These are phyloP conservation scores for Odontesthes bonariensis DNA, from an alignment of 2,113 vertebrate genomes.

Conservation along the genomic window DNA sequence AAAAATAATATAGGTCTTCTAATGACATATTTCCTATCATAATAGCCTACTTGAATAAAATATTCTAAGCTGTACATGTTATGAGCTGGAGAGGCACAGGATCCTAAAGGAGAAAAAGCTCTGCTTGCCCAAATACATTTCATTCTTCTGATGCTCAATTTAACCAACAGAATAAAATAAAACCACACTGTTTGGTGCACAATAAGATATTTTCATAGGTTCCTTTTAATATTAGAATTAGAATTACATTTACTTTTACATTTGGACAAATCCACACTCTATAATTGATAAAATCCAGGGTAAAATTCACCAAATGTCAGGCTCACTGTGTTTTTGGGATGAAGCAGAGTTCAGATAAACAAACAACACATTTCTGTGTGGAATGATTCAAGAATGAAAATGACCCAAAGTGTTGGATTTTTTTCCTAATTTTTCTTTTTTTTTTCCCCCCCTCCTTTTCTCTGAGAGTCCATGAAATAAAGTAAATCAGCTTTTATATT, in stretches of 20 bases:
- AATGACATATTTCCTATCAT: too few relatives aligned
- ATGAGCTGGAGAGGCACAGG: slow-evolving; percentile 12
- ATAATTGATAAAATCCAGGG: slow-evolving; percentile 79
- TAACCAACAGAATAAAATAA: neutral
- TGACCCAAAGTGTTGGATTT: slow-evolving; percentile 22
- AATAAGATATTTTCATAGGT: slow-evolving; percentile 66
- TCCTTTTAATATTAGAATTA: slow-evolving; percentile 84
- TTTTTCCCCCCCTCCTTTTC: slow-evolving; percentile 25
- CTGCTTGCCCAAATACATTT: neutral
- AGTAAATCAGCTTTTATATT: slow-evolving; percentile 68
- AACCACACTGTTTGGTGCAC: slow-evolving; percentile 50
- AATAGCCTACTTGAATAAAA: too few relatives aligned
- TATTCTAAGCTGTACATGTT: too few relatives aligned
- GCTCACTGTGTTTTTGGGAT: slow-evolving; percentile 74
- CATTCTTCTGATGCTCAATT: neutral
- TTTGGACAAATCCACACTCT: slow-evolving; percentile 81
- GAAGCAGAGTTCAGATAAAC: slow-evolving; percentile 65
- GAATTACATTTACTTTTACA: slow-evolving; percentile 84
- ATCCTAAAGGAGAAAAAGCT: slow-evolving; percentile 7
- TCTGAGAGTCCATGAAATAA: slow-evolving; percentile 65
- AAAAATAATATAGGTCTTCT: too few relatives aligned
- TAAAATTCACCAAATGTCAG: slow-evolving; percentile 80
- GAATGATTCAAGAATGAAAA: slow-evolving; percentile 65
- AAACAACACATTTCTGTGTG: slow-evolving; percentile 58
- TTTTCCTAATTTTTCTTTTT: neutral